Evolutionary conservation across 2,888 invertebrate species (phyloP).

Genomic region (Rotaria sp.): DNA sequence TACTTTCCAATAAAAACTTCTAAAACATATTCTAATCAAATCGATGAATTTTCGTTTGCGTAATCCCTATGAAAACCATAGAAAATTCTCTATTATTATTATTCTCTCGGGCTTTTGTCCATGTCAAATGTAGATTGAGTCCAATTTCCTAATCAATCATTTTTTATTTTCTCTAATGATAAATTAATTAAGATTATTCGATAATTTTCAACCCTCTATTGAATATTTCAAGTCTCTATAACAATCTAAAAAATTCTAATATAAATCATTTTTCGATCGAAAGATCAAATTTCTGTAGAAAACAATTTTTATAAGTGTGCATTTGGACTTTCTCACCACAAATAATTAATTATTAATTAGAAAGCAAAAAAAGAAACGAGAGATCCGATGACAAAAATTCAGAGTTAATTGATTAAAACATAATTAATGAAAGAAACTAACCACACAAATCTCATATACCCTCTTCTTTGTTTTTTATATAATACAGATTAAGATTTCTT

Average conservation of each 20-base stretch:
- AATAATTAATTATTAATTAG: too few species aligned
- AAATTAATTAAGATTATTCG: neutral
- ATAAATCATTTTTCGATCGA: too few species aligned
- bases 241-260: neutral
- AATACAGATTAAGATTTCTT: neutral
- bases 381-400: too few species aligned
- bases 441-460: neutral
- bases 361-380: too few species aligned
- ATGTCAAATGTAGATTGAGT: neutral
- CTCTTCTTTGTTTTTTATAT: neutral
- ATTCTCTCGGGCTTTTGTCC: neutral
- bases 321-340: too few species aligned
- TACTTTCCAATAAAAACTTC: too few species aligned
- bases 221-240: neutral
- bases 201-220: neutral
- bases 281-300: too few species aligned
- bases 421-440: neutral
- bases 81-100: neutral
- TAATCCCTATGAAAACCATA: too few species aligned
- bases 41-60: too few species aligned
- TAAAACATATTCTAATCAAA: too few species aligned
- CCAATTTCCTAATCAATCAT: neutral
- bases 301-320: too few species aligned
- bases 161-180: neutral
- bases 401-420: neutral